These are phyloP conservation scores for Cylas formicarius DNA, from an alignment of 1,140 invertebrate genomes.

Conservation along the genomic window DNA sequence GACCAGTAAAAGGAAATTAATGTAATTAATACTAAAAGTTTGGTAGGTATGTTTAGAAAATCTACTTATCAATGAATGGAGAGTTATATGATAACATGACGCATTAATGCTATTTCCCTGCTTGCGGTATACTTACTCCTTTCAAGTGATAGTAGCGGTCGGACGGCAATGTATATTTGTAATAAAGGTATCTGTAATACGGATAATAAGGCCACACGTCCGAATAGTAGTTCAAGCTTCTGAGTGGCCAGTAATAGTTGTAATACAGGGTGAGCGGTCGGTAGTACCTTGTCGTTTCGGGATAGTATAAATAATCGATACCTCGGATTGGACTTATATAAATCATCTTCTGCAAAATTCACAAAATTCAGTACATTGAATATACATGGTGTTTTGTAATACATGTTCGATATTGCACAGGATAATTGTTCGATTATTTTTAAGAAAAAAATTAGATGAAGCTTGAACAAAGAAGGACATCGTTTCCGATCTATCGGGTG, in stretches of 20 bases:
- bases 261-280: slow-evolving; percentile 22
- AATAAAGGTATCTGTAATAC: slow-evolving; percentile 24
- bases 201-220: slow-evolving; percentile 25
- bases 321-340: slow-evolving; percentile 24
- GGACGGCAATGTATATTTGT: slow-evolving; percentile 24
- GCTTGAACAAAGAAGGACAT: no score
- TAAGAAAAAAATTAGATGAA: background rate
- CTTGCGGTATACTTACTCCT: slow-evolving; percentile 25
- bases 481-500: no score
- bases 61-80: no score
- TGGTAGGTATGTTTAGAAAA: no score
- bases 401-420: slow-evolving; percentile 1
- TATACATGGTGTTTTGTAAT: background rate
- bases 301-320: slow-evolving; percentile 21
- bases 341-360: slow-evolving; percentile 22
- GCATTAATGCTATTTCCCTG: no score
- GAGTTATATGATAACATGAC: no score
- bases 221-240: slow-evolving; percentile 22
- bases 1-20: no score
- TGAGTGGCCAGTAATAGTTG: slow-evolving; percentile 24
- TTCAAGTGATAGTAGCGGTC: slow-evolving; percentile 25
- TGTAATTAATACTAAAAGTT: no score
- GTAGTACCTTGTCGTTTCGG: slow-evolving; percentile 20
- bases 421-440: background rate
- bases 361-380: slow-evolving; percentile 4